Evolutionary conservation across 2,113 vertebrate species (phyloP), one percentile per base, ranked within the genome.

Genomic region (Chaetodon trifascialis): DNA sequence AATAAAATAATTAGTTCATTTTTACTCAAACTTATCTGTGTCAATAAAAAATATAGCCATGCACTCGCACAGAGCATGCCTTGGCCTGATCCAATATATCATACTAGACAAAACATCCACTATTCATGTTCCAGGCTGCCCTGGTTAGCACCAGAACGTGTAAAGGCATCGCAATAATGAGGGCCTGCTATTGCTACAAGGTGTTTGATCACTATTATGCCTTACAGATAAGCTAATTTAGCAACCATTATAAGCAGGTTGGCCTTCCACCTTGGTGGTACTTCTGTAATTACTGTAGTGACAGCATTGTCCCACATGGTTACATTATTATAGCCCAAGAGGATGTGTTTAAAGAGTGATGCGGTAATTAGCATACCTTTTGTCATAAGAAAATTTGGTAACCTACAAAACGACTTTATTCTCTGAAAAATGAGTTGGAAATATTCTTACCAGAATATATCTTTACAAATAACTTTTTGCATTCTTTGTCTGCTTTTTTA

Each of bases 21-120:
- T 94, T 93, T 88, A 90, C 86, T 86, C 89, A 92, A 93, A 94
- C 86, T 79, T 92, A 93, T 94, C 93, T 94, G 91, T 94, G 93
- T 93, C 93, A 93, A 93, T 94, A 94, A 89, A 91, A 92, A 82
- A 92, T 91, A 92, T 70, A 84, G 49, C 78, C 59, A 46, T 34
- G 55, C 72, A 56, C 56, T 68, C 51, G 51, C 52, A 63, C 73
- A 66, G 52, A 70, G 54, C 71, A 73, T 55, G 58, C 59, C 66
- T 15, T 60, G 68, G 58, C 56, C 73, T 69, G 79, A 90, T 88
- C 71, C 54, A 75, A 74, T 89, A 72, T 72, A 79, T 83, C 65
- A 84, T 64, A 73, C 49, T 21, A 82, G 81, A 82, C 78, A 74
- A 87, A 88, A 88, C 76, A 84, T 77, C 46, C 51, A 17, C 46